Evolutionary conservation across 2,888 invertebrate genomes (phyloP).

Genomic region (Heliconius erato): DNA sequence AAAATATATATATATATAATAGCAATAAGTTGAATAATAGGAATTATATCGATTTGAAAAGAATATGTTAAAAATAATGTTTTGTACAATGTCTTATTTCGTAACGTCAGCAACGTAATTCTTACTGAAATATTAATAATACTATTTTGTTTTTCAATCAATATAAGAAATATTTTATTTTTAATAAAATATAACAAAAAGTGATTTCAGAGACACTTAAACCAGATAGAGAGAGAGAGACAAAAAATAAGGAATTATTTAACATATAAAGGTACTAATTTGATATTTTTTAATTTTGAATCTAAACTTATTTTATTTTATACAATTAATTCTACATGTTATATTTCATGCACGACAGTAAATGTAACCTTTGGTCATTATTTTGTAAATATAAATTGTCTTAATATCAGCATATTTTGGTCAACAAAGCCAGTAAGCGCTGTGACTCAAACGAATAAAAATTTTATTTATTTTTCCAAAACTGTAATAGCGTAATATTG

Average conservation of each 20-base stretch:
- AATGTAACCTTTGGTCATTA: slow-evolving; percentile 46
- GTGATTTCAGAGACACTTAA: no score
- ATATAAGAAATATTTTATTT: not conserved
- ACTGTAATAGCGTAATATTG: slow-evolving; percentile 70
- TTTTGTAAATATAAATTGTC: slow-evolving; percentile 49
- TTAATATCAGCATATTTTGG: slow-evolving; percentile 48
- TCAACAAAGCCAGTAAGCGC: slow-evolving; percentile 70
- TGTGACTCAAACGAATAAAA: slow-evolving; percentile 69
- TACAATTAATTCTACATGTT: not conserved
- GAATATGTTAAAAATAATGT: not conserved
- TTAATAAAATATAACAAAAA: not conserved
- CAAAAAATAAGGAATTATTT: no score
- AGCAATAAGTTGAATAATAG: not conserved
- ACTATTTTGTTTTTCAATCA: not conserved
- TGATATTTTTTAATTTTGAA: not conserved
- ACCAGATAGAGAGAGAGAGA: no score
- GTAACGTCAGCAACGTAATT: not conserved
- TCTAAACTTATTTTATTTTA: not conserved
- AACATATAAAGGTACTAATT: not conserved
- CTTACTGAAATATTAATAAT: not conserved
- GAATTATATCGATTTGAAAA: no score
- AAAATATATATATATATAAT: not conserved
- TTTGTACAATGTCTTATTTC: not conserved
- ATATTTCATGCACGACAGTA: slow-evolving; percentile 12
- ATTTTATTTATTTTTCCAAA: slow-evolving; percentile 79